Percentiles rank a stretch among this genome's conserved stretches.
phyloP scores from a whole-genome alignment of 1,140 invertebrate genomes.

The Neoseiulus cucumeris region DNA sequence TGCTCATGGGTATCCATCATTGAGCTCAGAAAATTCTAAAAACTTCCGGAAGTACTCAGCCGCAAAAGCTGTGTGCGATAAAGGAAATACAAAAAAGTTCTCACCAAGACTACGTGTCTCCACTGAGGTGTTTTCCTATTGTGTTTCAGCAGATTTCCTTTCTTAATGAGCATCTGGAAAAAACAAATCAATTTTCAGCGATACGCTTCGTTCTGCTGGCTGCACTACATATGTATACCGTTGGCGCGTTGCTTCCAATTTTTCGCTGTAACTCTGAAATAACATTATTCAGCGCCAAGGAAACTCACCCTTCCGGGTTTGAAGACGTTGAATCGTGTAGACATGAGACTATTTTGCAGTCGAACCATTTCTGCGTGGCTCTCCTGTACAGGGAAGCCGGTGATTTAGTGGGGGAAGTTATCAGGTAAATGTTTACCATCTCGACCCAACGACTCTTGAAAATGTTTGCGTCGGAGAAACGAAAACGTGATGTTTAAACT shows the following conservation, averaged over 20 bases:
- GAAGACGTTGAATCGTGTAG: constrained; percentile 41
- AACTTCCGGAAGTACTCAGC: too few relatives aligned
- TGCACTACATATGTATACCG: constrained; percentile 10
- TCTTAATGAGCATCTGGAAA: constrained; percentile 39
- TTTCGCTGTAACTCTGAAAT: too few relatives aligned
- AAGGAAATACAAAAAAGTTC: constrained; percentile 13
- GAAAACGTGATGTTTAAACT: background rate
- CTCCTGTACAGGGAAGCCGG: constrained; percentile 27
- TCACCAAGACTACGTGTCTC: constrained; percentile 47
- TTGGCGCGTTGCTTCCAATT: too few relatives aligned
- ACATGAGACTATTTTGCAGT: constrained; percentile 34
- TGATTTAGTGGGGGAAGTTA: too few relatives aligned
- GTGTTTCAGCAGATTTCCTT: constrained; percentile 45
- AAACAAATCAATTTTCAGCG: constrained; percentile 13
- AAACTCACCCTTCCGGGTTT: constrained; percentile 36
- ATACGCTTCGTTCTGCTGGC: background rate
- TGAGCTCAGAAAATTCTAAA: too few relatives aligned
- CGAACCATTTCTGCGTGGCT: constrained; percentile 36
- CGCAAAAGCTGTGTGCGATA: background rate
- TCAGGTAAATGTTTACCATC: too few relatives aligned
- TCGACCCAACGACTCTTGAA: too few relatives aligned
- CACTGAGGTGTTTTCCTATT: constrained; percentile 44
- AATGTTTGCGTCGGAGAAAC: too few relatives aligned
- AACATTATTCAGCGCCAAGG: too few relatives aligned
- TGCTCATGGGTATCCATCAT: too few relatives aligned